A percentile compares a stretch with the other conserved stretches of the same genome.
phyloP scores from a whole-genome alignment of 1,140 invertebrate genomes.

The Euglossa dilemma region DNA sequence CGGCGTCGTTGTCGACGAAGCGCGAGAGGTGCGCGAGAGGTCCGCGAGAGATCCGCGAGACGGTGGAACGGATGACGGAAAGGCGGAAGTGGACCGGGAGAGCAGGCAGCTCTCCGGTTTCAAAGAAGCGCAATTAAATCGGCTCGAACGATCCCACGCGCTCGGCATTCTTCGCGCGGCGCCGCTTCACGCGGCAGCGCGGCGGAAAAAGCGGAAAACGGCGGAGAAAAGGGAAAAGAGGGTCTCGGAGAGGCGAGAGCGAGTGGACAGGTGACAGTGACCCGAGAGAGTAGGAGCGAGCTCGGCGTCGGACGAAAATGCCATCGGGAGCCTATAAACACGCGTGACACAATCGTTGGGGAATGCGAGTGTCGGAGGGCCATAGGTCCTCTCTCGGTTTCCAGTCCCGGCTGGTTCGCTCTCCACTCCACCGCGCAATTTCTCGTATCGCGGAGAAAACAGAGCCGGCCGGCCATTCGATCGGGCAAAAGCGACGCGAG shows the following conservation, averaged over 20 bases:
- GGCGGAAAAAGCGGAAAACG: neutral
- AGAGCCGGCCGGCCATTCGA: too few species aligned
- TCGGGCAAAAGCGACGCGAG: too few species aligned
- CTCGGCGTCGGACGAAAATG: slow-evolving; percentile 62
- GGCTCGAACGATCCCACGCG: slow-evolving; percentile 12
- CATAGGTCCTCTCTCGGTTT: slow-evolving; percentile 54
- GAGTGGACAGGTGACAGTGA: slow-evolving; percentile 54
- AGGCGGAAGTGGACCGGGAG: slow-evolving; percentile 9
- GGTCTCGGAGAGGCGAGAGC: slow-evolving; percentile 49
- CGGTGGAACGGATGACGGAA: neutral
- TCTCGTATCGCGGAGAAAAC: neutral
- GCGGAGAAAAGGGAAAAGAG: neutral
- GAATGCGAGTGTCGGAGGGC: slow-evolving; percentile 70
- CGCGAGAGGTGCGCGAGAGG: too few species aligned
- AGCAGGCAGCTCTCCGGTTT: slow-evolving; percentile 19
- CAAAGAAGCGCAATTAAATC: slow-evolving; percentile 7
- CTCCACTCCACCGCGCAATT: neutral
- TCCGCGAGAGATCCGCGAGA: too few species aligned
- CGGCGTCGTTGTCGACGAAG: too few species aligned
- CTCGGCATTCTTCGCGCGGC: slow-evolving; percentile 36
- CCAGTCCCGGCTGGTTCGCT: neutral
- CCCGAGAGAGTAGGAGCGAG: slow-evolving; percentile 32
- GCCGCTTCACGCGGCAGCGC: neutral
- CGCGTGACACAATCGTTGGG: slow-evolving; percentile 72
- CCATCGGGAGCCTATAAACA: slow-evolving; percentile 65